Conservation (phyloP, 2,888 invertebrate genomes). For the Bruchidius siliquastri region DNA sequence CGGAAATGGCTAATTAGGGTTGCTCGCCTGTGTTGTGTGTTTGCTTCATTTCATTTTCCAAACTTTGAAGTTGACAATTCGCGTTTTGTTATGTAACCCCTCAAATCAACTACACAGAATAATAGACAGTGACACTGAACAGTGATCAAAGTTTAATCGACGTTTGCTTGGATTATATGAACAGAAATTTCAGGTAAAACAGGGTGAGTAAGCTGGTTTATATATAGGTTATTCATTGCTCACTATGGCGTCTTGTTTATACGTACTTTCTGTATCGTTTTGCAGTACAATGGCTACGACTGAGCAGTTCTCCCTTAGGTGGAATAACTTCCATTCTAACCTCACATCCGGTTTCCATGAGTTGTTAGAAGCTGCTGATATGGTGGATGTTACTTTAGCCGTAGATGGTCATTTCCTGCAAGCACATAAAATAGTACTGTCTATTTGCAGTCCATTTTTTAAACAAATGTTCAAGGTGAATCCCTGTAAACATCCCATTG, state of each 20-base stretch:
- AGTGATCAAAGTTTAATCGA: constrained; percentile 6
- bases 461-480: constrained; percentile 70
- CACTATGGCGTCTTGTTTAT: constrained; percentile 19
- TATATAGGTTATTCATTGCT: constrained; percentile 29
- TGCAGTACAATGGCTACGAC: constrained; percentile 45
- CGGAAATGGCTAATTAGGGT: constrained; percentile 46
- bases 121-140: not conserved
- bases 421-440: constrained; percentile 73
- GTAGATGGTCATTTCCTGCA: constrained; percentile 73
- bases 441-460: constrained; percentile 76
- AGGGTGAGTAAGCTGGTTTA: constrained; percentile 34
- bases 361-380: constrained; percentile 64
- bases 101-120: not conserved
- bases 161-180: constrained; percentile 6
- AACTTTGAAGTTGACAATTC: constrained; percentile 16
- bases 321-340: constrained; percentile 77
- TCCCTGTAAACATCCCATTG: constrained; percentile 69
- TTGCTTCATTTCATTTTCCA: constrained; percentile 7
- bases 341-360: constrained; percentile 68
- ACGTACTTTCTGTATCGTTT: not conserved
- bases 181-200: constrained; percentile 13
- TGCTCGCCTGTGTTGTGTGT: constrained; percentile 28
- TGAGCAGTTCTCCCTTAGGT: constrained; percentile 69
- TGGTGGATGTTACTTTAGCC: constrained; percentile 74
- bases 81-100: constrained; percentile 34